Evolutionary conservation across 2,888 invertebrate genomes (phyloP).

Genomic region (Hypercompe scribonia): DNA sequence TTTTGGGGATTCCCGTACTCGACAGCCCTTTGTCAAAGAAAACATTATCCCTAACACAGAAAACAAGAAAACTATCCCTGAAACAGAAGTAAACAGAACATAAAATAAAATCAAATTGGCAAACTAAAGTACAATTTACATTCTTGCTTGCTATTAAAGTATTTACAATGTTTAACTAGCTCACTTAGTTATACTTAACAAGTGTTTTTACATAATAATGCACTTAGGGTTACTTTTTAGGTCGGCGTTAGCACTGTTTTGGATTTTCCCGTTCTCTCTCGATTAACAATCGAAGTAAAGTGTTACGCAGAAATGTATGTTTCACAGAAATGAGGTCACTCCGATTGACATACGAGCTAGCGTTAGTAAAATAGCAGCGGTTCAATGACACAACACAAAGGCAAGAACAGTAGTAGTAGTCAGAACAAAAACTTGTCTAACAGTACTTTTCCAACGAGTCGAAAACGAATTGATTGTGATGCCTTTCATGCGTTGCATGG

Average conservation of each 20-base stretch:
- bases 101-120: slow-evolving; percentile 8
- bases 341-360: slow-evolving; percentile 55
- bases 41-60: no score
- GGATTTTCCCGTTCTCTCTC: slow-evolving; percentile 38
- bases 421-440: slow-evolving; percentile 36
- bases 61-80: no score
- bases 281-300: slow-evolving; percentile 44
- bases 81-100: neutral
- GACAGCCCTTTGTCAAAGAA: neutral
- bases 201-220: slow-evolving; percentile 29
- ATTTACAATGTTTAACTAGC: slow-evolving; percentile 45
- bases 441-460: slow-evolving; percentile 36
- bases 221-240: slow-evolving; percentile 33
- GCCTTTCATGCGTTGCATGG: slow-evolving; percentile 21
- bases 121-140: slow-evolving; percentile 37
- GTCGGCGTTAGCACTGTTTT: slow-evolving; percentile 22
- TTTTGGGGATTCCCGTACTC: neutral
- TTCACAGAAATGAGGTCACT: slow-evolving; percentile 49
- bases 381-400: slow-evolving; percentile 52
- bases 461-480: slow-evolving; percentile 42
- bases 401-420: slow-evolving; percentile 43
- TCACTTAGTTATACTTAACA: slow-evolving; percentile 39
- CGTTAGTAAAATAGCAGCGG: slow-evolving; percentile 39
- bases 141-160: slow-evolving; percentile 31
- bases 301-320: slow-evolving; percentile 34